Evolutionary conservation across 1,140 invertebrate genomes (phyloP).

Genomic region (Nephotettix cincticeps): DNA sequence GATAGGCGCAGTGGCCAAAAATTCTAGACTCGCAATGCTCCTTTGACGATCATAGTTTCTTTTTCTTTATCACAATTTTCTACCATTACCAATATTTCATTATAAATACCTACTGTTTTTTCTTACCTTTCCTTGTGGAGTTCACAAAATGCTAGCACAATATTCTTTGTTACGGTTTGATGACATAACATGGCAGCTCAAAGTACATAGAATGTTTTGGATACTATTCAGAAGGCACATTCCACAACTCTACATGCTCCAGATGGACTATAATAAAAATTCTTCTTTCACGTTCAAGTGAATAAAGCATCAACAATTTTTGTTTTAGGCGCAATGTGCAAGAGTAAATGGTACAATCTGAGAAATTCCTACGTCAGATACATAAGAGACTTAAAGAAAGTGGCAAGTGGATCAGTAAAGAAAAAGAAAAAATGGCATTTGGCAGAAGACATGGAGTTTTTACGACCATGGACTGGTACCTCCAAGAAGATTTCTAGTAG

Average conservation of each 20-base stretch:
- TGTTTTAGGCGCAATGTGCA: slow-evolving; percentile 7
- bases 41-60: too few relatives aligned
- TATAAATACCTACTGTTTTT: too few relatives aligned
- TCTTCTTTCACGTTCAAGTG: not conserved
- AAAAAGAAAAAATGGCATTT: slow-evolving; percentile 18
- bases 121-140: too few relatives aligned
- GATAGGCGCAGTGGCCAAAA: too few relatives aligned
- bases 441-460: not conserved
- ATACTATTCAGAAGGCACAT: too few relatives aligned
- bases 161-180: too few relatives aligned
- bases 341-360: slow-evolving; percentile 1
- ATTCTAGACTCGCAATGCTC: too few relatives aligned
- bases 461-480: not conserved
- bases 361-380: slow-evolving; percentile 12
- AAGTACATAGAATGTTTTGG: too few relatives aligned
- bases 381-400: slow-evolving; percentile 6
- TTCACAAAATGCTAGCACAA: too few relatives aligned
- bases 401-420: slow-evolving; percentile 4
- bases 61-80: too few relatives aligned
- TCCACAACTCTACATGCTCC: not conserved
- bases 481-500: not conserved
- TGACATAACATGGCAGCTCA: too few relatives aligned
- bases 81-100: too few relatives aligned
- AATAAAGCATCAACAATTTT: not conserved
- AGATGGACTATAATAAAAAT: not conserved